Evolutionary conservation across 2,113 vertebrate genomes (phyloP).

Genomic region (Thryonomys swinderianus): DNA sequence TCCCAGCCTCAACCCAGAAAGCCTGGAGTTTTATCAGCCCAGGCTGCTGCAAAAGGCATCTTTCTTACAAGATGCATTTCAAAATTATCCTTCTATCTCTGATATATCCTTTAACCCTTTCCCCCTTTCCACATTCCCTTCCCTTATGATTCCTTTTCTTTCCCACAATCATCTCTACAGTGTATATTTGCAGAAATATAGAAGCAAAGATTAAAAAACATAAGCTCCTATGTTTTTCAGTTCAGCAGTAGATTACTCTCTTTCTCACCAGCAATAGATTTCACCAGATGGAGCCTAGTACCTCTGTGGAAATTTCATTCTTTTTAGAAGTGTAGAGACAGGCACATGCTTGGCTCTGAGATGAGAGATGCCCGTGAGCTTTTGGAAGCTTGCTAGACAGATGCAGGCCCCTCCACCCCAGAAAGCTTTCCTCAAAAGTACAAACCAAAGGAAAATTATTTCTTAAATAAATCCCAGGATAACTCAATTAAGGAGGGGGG

Average conservation of each 20-base stretch:
- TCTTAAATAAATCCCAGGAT: constrained; percentile 53
- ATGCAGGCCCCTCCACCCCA: background rate
- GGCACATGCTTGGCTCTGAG: constrained; percentile 51
- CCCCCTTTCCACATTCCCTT: background rate
- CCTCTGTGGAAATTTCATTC: constrained; percentile 41
- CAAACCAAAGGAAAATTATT: constrained; percentile 40
- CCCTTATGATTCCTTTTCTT: background rate
- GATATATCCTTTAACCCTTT: constrained; percentile 33
- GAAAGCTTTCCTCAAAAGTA: background rate
- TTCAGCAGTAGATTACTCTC: constrained; percentile 55
- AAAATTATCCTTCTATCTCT: constrained; percentile 55
- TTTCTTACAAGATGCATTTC: constrained; percentile 42
- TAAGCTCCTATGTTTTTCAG: constrained; percentile 30
- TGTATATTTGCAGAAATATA: constrained; percentile 47
- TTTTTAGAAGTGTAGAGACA: constrained; percentile 54
- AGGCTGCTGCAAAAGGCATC: constrained; percentile 34
- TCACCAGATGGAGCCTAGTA: constrained; percentile 22
- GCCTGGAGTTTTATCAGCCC: constrained; percentile 39
- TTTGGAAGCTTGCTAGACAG: constrained; percentile 50
- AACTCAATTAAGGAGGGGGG: background rate
- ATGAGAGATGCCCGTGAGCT: constrained; percentile 1
- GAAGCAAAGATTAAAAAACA: constrained; percentile 52
- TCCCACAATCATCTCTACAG: background rate
- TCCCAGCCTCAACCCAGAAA: background rate
- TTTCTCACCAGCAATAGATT: constrained; percentile 47